Evolutionary conservation across 2,797 vertebrate species (phyloP).

Genomic region (Channallabes apus): DNA sequence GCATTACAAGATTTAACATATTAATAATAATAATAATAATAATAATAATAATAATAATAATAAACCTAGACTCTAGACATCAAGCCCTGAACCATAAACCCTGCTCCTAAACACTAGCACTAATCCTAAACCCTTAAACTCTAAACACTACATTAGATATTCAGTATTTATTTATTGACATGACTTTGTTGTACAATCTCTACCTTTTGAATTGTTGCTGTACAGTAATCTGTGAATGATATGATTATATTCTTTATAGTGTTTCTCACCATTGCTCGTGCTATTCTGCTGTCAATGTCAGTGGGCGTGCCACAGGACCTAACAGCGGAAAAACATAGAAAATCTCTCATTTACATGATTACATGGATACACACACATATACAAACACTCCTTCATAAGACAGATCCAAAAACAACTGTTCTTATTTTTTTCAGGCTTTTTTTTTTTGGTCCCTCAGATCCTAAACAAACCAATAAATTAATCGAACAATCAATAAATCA

Average conservation of each 20-base stretch:
- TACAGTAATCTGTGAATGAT: background rate
- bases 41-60: background rate
- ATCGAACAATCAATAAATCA: background rate
- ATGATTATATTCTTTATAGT: background rate
- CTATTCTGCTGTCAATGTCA: conserved; percentile 22
- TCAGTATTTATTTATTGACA: background rate
- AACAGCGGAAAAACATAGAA: background rate
- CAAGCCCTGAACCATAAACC: background rate
- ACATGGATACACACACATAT: background rate
- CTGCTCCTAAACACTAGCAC: too few relatives aligned
- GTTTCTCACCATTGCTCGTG: conserved; percentile 17
- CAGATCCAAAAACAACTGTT: background rate
- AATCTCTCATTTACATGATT: background rate
- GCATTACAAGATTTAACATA: background rate
- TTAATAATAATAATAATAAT: background rate
- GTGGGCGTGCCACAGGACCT: background rate
- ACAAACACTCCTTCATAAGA: background rate
- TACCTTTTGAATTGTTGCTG: background rate
- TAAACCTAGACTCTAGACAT: background rate
- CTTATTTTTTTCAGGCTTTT: background rate
- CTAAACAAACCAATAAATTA: too few relatives aligned
- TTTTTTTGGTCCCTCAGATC: too few relatives aligned
- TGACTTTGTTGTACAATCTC: background rate
- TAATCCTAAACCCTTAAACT: background rate
- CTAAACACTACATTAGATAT: background rate